Base-by-base conservation (phyloP, 2,113 vertebrate species). In the Embiotoca jacksoni region DNA sequence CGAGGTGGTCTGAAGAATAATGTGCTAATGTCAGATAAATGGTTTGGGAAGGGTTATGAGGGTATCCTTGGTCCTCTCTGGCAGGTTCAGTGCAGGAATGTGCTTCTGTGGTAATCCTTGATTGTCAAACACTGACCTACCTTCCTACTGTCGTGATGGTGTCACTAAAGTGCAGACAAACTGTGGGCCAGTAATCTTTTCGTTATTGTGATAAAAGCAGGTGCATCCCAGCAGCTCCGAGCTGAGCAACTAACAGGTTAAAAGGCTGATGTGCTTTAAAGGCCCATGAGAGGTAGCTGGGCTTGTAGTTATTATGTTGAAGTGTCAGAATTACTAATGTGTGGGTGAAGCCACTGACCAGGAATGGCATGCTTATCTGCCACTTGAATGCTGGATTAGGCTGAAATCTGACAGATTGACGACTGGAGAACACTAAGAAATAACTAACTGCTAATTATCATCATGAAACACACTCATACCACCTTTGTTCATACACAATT, bases 71-170 rank as follows among this genome's bases (percentile, higher is more conserved):
- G 72, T 85, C 75, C 72, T 78, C 53, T 31, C 39, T 72, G 88
- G 89, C 86, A 90, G 85, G 67, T 86, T 70, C 87, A 60, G 71
- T 70, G 71, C 55, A 81, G 78, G 50, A 89, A 86, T 94, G 91
- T 92, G 91, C 89, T 92, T 91, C 55, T 90, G 77, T 87, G 70
- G 7, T 88, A 78, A 82, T 84, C 70, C 67, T 89, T 94, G 91
- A 94, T 93, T 94, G 93, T 94, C 92, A 33, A 90, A 92, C 86
- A 89, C 80, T 63, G 72, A 75, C 76, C 75, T 77, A 66, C 66
- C 58, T 82, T 58, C 67, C 46, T n/a, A 59, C 61, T 60, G 47
- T 60, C 13, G 61, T 78, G 84, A 76, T 73, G 46, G 82, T 83
- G 79, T 77, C 74, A 78, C 72, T 82, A 87, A 90, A 88, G 75